Base-by-base conservation (phyloP, 1,140 invertebrate genomes). In the Drosophila nannoptera region DNA sequence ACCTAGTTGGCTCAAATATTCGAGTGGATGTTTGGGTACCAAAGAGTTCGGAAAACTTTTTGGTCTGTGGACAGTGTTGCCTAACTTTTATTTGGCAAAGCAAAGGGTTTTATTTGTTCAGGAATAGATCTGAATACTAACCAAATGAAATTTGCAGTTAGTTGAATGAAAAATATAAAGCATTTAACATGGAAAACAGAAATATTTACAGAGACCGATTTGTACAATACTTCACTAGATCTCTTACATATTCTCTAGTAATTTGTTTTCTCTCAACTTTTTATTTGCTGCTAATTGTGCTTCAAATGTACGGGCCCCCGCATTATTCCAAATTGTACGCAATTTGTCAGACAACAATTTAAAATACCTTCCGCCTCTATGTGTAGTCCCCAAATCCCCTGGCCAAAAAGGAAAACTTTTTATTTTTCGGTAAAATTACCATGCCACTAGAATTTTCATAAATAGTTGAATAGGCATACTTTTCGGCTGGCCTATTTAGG, bases 361-460 rank as follows among this genome's bases (percentile, higher is more conserved):
- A 7, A 48, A 40, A 48, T 58, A 31, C 31, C 31, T 16, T 5
- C 52, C 22, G 9, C n/a, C 8, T 49, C 4, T 65, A 53, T 42
- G 29, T 56, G 35, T 42, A 49, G 22, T 35, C 36, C 22, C 52
- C 40, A 42, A 68, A 58, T 53, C 54, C 40, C 42, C 46, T 35
- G 43, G 36, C 35, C 35, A 52, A 8, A 53, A 73, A 40, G 62
- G 38, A 53, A n/a, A 49, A 73, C 49, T 62, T 43, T 38, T 53
- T 48, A 65, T 64, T 60, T 68, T 52, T 58, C 11, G 14, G 54
- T 42, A 53, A 69, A 86, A 86, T 75, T 73, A 77, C 81, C 82
- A 42, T 73, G 73, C 81, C 77, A 45, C 81, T 77, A 81, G 71
- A 77, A 86, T 86, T 86, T 86, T 87, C 74, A 86, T 86, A 81